Percentiles rank a stretch among this genome's conserved stretches.
These are phyloP conservation scores for Lutjanus campechanus DNA, from an alignment of 2,797 vertebrate genomes.

Conservation along the genomic window DNA sequence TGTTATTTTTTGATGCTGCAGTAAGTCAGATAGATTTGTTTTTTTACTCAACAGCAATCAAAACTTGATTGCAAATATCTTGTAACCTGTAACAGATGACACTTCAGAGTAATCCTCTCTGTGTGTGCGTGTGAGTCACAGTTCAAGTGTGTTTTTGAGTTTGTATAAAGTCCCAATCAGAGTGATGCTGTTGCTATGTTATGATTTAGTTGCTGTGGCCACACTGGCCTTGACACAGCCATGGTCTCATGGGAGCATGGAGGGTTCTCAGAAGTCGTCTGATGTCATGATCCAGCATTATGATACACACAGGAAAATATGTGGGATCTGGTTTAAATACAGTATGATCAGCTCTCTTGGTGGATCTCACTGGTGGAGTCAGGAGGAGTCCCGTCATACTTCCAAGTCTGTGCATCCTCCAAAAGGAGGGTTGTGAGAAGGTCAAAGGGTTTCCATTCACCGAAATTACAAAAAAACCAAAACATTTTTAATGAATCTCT, in stretches of 20 bases:
- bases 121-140: background rate
- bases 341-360: background rate
- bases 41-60: conserved; percentile 28
- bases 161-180: conserved; percentile 30
- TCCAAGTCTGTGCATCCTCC: background rate
- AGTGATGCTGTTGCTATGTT: conserved; percentile 59
- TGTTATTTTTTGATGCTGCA: background rate
- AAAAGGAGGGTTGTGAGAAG: background rate
- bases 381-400: background rate
- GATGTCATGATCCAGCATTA: conserved; percentile 60
- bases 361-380: conserved; percentile 18
- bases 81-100: conserved; percentile 45
- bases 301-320: conserved; percentile 66
- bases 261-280: conserved; percentile 53
- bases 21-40: background rate
- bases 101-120: conserved; percentile 11
- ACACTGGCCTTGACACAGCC: conserved; percentile 33
- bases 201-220: conserved; percentile 49
- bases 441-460: background rate
- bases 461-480: background rate
- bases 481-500: background rate
- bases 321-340: conserved; percentile 44
- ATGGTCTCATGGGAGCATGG: conserved; percentile 34
- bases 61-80: conserved; percentile 31
- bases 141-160: background rate